A percentile compares a stretch with the other conserved stretches of the same genome.
These are phyloP conservation scores for Virgularia gustaviana DNA, from an alignment of 92 coral and sea anemone species.

Conservation along the genomic window DNA sequence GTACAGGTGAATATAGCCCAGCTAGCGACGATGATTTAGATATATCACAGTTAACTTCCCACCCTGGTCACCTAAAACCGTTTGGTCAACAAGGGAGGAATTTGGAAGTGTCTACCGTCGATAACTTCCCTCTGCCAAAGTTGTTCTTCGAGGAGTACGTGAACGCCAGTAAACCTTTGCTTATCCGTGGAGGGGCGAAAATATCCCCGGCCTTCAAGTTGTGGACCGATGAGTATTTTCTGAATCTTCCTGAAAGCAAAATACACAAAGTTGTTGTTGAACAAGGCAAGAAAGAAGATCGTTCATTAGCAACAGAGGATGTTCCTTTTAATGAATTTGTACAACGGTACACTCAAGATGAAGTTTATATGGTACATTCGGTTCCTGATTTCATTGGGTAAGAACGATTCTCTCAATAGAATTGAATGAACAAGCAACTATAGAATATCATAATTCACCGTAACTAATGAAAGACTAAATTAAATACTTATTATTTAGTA, in stretches of 20 bases:
- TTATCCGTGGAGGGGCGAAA: constrained; percentile 22
- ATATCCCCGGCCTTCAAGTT: constrained; percentile 21
- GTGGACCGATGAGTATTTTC: constrained; percentile 25
- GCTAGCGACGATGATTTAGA: background rate
- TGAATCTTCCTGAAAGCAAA: constrained; percentile 9
- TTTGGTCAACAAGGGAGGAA: constrained; percentile 15
- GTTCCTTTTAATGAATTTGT: constrained; percentile 22
- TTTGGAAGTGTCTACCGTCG: background rate
- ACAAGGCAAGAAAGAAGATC: constrained; percentile 30
- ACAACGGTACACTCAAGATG: constrained; percentile 9
- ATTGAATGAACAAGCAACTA: background rate
- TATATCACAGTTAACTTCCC: too few species aligned
- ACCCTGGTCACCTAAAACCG: constrained; percentile 31
- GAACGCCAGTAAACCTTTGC: constrained; percentile 19
- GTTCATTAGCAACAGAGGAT: constrained; percentile 14
- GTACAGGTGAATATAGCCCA: background rate
- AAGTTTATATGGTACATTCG: constrained; percentile 11
- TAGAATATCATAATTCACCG: too few species aligned
- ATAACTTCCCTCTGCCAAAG: constrained; percentile 17
- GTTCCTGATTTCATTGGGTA: constrained; percentile 26
- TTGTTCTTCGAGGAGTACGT: constrained; percentile 15
- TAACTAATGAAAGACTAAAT: too few species aligned
- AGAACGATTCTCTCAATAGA: background rate
- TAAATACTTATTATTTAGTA: too few species aligned
- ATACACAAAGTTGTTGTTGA: constrained; percentile 16